phyloP scores from a whole-genome alignment of 2,113 vertebrate genomes.

The Glareola pratincola region DNA sequence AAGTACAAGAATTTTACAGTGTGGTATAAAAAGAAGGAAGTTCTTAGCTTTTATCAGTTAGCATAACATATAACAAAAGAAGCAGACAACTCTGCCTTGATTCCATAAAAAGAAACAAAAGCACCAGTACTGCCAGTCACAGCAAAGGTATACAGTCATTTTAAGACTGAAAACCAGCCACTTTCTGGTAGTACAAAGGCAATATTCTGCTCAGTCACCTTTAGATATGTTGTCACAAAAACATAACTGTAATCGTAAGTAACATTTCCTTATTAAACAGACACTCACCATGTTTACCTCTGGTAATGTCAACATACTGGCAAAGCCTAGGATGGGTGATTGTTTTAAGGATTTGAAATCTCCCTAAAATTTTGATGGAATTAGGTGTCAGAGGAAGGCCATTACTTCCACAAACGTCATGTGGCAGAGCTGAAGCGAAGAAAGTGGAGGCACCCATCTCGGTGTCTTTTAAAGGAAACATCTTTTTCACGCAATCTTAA shows the following conservation, averaged over 20 bases:
- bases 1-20: neutral
- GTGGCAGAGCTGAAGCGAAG: constrained; percentile 94
- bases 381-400: constrained; percentile 97
- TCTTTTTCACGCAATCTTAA: constrained; percentile 19
- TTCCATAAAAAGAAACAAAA: neutral
- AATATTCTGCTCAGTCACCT: neutral
- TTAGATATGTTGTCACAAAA: neutral
- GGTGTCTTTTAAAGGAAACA: constrained; percentile 90
- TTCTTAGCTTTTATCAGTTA: neutral
- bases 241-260: neutral
- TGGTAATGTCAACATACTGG: constrained; percentile 94
- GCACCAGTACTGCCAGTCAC: neutral
- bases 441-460: constrained; percentile 95
- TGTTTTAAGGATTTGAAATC: constrained; percentile 97
- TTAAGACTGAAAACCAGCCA: neutral
- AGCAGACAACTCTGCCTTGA: neutral
- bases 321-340: constrained; percentile 93
- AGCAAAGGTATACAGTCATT: neutral
- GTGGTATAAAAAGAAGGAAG: neutral
- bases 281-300: constrained; percentile 92
- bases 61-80: neutral
- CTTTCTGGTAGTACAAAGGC: neutral
- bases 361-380: constrained; percentile 97
- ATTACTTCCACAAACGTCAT: constrained; percentile 98
- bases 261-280: neutral